Base-by-base conservation (phyloP, 2,888 invertebrate genomes). In the Leucania comma region DNA sequence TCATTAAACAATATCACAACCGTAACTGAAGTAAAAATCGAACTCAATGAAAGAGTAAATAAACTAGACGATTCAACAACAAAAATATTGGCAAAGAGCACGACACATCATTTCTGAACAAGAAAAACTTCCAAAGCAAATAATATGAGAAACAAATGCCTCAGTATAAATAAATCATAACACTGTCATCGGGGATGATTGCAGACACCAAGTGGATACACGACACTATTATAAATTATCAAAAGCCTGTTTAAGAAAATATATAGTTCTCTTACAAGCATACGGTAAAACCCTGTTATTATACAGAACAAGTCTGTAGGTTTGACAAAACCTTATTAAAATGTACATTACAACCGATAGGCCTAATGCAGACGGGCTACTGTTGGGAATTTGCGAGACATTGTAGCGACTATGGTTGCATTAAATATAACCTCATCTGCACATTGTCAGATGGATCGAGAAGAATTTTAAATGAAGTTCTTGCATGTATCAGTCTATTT, bases 311-410 rank as follows among this genome's bases (percentile, higher is more conserved):
- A 78, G 75, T 73, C 74, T 73, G 82, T 82, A 74, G 68, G 70
- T 82, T 83, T 88, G 81, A 87, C 83, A 86, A 85, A 84, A 73
- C 82, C 83, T 86, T 87, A 87, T 89, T 87, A 86, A 85, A 87
- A 89, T 86, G 82, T 86, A 85, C 78, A 80, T 82, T 83, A 82
- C 66, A 78, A 64, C 61, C 50, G 20, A 82, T 82, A 87, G 84
- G 85, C 75, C 73, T 71, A 80, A 79, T 73, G n/a, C 78, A 86
- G 56, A 81, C 78, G 68, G 42, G 59, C 75, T 68, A 67, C 72
- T 65, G 22, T 58, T 12, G 9, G 12, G 35, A 24, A 50, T 42
- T 46, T 20, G 57, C 10, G 9, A 38, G 69, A 62, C 26, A n/a
- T 48, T 58, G 20, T 50, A 42, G 32, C 22, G 9, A 42, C 32